These are phyloP conservation scores for Psilanteris sp. DNA, from an alignment of 1,140 invertebrate species.

Conservation along the genomic window DNA sequence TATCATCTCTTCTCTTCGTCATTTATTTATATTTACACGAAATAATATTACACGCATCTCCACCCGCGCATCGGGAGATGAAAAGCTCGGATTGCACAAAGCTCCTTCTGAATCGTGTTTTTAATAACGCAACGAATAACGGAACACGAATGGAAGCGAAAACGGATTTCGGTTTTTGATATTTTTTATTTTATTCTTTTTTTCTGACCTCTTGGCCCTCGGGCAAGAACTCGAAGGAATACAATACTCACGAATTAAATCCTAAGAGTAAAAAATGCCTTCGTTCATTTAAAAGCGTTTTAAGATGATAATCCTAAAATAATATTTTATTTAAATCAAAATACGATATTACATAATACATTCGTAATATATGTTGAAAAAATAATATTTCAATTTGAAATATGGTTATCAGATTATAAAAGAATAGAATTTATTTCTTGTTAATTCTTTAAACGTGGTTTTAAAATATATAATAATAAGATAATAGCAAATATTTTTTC, in stretches of 20 bases:
- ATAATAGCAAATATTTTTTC: no score
- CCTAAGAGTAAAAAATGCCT: conserved; percentile 41
- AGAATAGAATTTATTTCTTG: no score
- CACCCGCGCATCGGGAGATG: conserved; percentile 37
- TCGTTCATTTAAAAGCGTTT: no score
- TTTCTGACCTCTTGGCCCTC: conserved; percentile 65
- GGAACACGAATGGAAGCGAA: conserved; percentile 58
- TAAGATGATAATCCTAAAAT: no score
- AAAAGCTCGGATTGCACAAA: conserved; percentile 56
- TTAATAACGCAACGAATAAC: conserved; percentile 58
- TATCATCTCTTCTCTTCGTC: conserved; percentile 44
- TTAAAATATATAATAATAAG: no score
- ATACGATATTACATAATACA: no score
- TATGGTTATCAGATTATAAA: no score
- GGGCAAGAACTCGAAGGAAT: conserved; percentile 71
- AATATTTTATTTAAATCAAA: no score
- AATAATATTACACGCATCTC: conserved; percentile 67
- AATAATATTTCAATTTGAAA: no score
- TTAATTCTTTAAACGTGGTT: no score
- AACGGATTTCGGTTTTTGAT: conserved; percentile 46
- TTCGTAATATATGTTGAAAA: no score
- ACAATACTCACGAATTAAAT: conserved; percentile 74
- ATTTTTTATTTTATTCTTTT: conserved; percentile 26
- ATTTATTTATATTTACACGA: conserved; percentile 62
- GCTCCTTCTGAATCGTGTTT: conserved; percentile 53